Evolutionary conservation across 2,888 invertebrate species (phyloP), one percentile per base, ranked within the genome.

Genomic region (Sarcophaga variegata): DNA sequence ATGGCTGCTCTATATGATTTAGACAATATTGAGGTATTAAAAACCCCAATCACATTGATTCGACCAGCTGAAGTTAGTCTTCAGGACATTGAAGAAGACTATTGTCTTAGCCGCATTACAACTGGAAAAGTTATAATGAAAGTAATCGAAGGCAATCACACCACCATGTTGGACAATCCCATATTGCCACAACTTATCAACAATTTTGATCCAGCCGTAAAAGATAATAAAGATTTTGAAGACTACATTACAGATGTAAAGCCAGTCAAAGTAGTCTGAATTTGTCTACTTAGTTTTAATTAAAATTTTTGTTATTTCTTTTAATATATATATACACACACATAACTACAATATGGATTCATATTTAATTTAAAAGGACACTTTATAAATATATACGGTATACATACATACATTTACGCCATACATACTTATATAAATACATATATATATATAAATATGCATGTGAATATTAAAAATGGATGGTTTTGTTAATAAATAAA

Each of bases 91-190:
- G 95, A 95, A 74, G 95, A 96, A 49, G 96, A 96, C 90, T 96
- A 97, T 89, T 95, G 95, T 20, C 92, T 97, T 0, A 94, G 95
- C 0, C 94, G 95, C 91, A 91, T 94, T 37, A 95, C 95, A 0
- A 94, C 94, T 45, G 94, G 94, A 0, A 94, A 94, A 3, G 94
- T 96, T 0, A 94, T 94, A 0, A 93, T 96, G 0, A 94, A 95
- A 89, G 94, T 94, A 70, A 93, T 96, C n/a, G 96, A 96, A 90
- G 97, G 97, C 12, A 96, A 96, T 90, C 97, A 97, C 90, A 92
- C 95, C 0, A 95, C 95, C 63, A 96, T 97, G 90, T 90, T 97
- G 88, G 95, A 96, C 17, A 96, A 95, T 90, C 94, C 94, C 72
- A 95, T 95, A 89, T 93, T 95, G 74, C 94, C 95, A 0, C 94